phyloP scores from a whole-genome alignment of 2,797 vertebrate genomes.

The Semotilus atromaculatus region DNA sequence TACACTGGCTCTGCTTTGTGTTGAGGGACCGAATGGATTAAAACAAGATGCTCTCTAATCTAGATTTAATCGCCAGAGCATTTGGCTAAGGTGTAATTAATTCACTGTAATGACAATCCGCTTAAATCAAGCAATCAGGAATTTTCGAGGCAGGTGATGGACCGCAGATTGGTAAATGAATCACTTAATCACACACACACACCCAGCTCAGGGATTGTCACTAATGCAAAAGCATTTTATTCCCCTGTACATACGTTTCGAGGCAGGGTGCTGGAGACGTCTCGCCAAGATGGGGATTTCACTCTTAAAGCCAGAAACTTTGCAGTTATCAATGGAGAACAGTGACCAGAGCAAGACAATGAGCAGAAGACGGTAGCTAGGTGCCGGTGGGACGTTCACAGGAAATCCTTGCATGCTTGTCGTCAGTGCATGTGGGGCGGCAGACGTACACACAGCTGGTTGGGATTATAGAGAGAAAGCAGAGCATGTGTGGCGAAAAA shows the following conservation, averaged over 20 bases:
- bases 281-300: conserved; percentile 72
- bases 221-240: not conserved
- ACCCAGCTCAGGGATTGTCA: conserved; percentile 55
- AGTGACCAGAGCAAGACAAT: conserved; percentile 71
- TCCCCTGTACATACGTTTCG: not conserved
- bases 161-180: conserved; percentile 14
- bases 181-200: conserved; percentile 66
- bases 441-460: conserved; percentile 59
- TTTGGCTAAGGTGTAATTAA: conserved; percentile 34
- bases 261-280: conserved; percentile 38
- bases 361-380: conserved; percentile 37
- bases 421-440: conserved; percentile 15
- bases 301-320: conserved; percentile 61
- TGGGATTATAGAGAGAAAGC: conserved; percentile 61
- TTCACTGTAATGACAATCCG: conserved; percentile 51
- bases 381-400: conserved; percentile 28
- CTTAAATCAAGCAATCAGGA: conserved; percentile 55
- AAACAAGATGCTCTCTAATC: conserved; percentile 28
- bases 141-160: conserved; percentile 43
- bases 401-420: conserved; percentile 57
- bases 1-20: not conserved
- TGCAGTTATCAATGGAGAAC: conserved; percentile 73
- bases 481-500: conserved; percentile 7
- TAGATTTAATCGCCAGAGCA: conserved; percentile 1
- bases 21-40: conserved; percentile 12